These are phyloP conservation scores for Gastrophysa polygoni DNA, from an alignment of 2,888 invertebrate species.

Conservation along the genomic window DNA sequence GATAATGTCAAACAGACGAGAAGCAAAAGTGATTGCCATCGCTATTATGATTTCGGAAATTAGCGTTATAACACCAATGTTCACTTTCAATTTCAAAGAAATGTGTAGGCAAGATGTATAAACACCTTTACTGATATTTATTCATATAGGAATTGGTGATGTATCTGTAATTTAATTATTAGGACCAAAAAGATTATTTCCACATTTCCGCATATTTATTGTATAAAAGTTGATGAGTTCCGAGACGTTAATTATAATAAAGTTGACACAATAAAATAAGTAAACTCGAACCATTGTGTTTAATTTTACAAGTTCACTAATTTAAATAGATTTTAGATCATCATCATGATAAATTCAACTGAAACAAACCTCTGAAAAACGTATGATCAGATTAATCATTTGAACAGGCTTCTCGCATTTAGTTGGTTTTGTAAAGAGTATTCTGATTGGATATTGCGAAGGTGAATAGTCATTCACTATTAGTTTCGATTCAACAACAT, in stretches of 20 bases:
- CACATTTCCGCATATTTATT: conserved; percentile 52
- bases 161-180: conserved; percentile 50
- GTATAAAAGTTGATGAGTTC: conserved; percentile 42
- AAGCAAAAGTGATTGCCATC: no score
- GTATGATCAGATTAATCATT: no score
- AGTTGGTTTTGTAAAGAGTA: no score
- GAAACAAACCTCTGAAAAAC: no score
- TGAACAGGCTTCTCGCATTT: no score
- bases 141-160: conserved; percentile 40
- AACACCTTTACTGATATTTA: conserved; percentile 18
- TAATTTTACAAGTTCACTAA: neutral
- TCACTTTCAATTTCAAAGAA: neutral
- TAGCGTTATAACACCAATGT: neutral
- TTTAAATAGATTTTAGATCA: no score
- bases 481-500: no score
- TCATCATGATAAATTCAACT: no score
- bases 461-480: no score
- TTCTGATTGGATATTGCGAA: no score
- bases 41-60: no score
- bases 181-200: conserved; percentile 52
- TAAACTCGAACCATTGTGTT: conserved; percentile 12
- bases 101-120: neutral
- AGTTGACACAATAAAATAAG: conserved; percentile 36
- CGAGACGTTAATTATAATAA: conserved; percentile 34
- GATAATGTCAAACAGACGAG: no score